These are phyloP conservation scores for Actinostola sp. DNA, from an alignment of 92 coral and sea anemone genomes.

Conservation along the genomic window DNA sequence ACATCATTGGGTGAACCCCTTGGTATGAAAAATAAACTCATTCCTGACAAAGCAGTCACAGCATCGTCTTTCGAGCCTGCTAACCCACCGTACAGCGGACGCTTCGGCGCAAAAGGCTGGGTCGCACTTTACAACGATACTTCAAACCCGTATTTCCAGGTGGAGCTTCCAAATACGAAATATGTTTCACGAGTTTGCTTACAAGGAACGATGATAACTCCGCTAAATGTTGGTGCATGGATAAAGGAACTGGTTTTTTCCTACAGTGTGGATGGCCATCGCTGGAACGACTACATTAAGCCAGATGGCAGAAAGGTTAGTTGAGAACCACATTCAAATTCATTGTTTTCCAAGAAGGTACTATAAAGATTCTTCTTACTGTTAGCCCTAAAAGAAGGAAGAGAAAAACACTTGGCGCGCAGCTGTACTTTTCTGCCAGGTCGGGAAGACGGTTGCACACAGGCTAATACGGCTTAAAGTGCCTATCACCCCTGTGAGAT, in stretches of 20 bases:
- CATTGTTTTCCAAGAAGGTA: no score
- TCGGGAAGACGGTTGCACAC: no score
- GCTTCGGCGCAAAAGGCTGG: constrained; percentile 32
- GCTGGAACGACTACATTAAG: constrained; percentile 1
- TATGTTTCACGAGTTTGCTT: constrained; percentile 10
- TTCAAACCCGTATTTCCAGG: constrained; percentile 39
- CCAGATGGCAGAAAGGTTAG: constrained; percentile 1
- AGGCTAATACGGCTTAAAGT: no score
- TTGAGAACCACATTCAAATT: no score
- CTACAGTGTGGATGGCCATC: constrained; percentile 21
- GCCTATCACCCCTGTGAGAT: no score
- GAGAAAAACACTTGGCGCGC: no score
- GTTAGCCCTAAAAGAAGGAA: no score
- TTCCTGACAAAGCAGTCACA: constrained; percentile 31
- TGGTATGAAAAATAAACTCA: constrained; percentile 39
- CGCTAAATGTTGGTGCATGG: constrained; percentile 33
- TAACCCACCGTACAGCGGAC: constrained; percentile 49
- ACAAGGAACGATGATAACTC: constrained; percentile 8
- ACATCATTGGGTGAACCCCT: constrained; percentile 9
- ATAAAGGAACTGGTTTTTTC: constrained; percentile 29
- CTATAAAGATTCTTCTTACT: no score
- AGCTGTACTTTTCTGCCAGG: no score
- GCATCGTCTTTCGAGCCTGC: constrained; percentile 42
- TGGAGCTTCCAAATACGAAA: constrained; percentile 15
- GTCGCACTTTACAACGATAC: constrained; percentile 29